phyloP scores from a whole-genome alignment of 2,888 invertebrate species.

The Hirtodrosophila duncani region DNA sequence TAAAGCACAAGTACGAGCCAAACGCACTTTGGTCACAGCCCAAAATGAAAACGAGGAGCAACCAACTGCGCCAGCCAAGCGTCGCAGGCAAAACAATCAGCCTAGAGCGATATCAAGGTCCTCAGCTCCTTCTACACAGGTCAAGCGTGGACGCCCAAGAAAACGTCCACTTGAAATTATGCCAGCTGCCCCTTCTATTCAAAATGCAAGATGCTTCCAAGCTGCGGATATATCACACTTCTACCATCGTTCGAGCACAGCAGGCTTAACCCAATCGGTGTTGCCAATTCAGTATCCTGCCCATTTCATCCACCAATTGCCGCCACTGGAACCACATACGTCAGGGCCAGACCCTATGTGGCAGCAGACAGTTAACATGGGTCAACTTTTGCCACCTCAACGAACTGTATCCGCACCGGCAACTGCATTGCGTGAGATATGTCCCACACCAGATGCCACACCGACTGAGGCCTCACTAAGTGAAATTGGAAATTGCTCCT shows the following conservation, averaged over 20 bases:
- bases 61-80: background rate
- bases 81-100: background rate
- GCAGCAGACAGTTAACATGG: too few species aligned
- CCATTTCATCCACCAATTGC: constrained; percentile 63
- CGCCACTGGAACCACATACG: constrained; percentile 23
- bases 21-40: too few species aligned
- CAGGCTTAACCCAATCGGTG: constrained; percentile 24
- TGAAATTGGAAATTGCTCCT: too few species aligned
- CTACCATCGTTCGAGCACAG: background rate
- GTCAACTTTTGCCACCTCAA: background rate
- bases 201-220: background rate
- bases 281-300: constrained; percentile 61
- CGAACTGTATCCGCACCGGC: background rate
- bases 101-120: background rate
- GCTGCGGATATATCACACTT: background rate
- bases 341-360: background rate
- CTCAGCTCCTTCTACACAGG: background rate
- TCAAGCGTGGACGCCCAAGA: background rate
- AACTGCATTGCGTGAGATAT: constrained; percentile 1
- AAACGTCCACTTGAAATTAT: too few species aligned
- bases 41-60: background rate
- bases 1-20: too few species aligned
- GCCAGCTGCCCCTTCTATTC: too few species aligned
- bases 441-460: constrained; percentile 13
- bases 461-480: background rate